Conservation (phyloP, 1,140 invertebrate genomes). For the Micrasema minimum region DNA sequence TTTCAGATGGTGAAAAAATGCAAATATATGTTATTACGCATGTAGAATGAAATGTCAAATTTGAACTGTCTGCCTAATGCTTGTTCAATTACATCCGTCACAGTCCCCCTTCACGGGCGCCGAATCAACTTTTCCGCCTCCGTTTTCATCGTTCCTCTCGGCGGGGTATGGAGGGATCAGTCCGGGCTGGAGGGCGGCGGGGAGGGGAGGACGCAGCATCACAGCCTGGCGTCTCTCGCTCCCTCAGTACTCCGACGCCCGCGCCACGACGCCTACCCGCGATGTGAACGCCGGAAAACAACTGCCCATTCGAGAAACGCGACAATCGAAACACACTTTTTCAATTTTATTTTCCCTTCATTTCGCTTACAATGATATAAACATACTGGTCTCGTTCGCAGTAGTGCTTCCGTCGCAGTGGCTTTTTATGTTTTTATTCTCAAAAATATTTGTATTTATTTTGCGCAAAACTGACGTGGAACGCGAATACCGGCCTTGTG, state of each 20-base stretch:
- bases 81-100: constrained; percentile 27
- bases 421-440: constrained; percentile 45
- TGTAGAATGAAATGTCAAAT: constrained; percentile 1
- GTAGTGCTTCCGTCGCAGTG: constrained; percentile 38
- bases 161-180: constrained; percentile 55
- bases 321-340: constrained; percentile 36
- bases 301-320: constrained; percentile 40
- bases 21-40: too few species aligned
- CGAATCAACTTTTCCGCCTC: constrained; percentile 20
- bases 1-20: too few species aligned
- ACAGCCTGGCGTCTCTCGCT: constrained; percentile 56
- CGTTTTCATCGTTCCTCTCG: constrained; percentile 52
- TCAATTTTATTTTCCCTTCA: constrained; percentile 38
- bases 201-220: constrained; percentile 52
- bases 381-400: constrained; percentile 12
- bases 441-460: constrained; percentile 37
- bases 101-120: constrained; percentile 8
- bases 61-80: neutral
- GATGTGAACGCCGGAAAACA: constrained; percentile 43
- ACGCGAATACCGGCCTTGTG: constrained; percentile 13
- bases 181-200: constrained; percentile 54
- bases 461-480: constrained; percentile 32
- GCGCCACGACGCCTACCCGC: constrained; percentile 43
- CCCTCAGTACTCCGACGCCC: constrained; percentile 58
- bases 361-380: constrained; percentile 31